phyloP scores from a whole-genome alignment of 1,140 invertebrate species.

The Drosophila littoralis region DNA sequence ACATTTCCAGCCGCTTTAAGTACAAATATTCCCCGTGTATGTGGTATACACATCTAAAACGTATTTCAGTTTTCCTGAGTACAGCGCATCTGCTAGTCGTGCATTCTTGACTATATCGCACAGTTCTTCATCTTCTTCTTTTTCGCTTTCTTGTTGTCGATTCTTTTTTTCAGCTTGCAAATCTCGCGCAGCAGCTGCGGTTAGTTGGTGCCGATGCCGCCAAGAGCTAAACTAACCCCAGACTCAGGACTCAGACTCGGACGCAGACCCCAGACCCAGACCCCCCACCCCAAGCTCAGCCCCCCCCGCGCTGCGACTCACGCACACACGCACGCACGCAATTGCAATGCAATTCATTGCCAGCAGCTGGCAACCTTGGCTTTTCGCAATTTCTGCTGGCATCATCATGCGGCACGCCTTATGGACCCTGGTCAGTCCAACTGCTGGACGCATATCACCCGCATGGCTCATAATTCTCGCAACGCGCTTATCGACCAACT shows the following conservation, averaged over 20 bases:
- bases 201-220: slow-evolving; percentile 36
- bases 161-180: slow-evolving; percentile 38
- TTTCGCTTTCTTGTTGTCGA: not conserved
- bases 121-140: no score
- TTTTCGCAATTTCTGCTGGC: slow-evolving; percentile 19
- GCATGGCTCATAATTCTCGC: slow-evolving; percentile 73
- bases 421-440: slow-evolving; percentile 25
- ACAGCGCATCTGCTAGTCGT: no score
- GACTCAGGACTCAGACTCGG: not conserved
- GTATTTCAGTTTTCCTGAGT: no score
- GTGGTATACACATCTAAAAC: no score
- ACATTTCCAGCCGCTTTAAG: no score
- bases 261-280: not conserved
- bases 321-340: not conserved
- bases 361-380: slow-evolving; percentile 30
- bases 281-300: not conserved
- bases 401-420: slow-evolving; percentile 8
- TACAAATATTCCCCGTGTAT: no score
- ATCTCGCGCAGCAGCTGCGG: slow-evolving; percentile 73
- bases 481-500: slow-evolving; percentile 71
- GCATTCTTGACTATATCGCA: no score
- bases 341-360: slow-evolving; percentile 34
- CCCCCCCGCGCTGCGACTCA: no score
- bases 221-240: not conserved
- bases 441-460: slow-evolving; percentile 45